Conservation (phyloP, 2,113 vertebrate genomes). For the Pygoscelis adeliae region DNA sequence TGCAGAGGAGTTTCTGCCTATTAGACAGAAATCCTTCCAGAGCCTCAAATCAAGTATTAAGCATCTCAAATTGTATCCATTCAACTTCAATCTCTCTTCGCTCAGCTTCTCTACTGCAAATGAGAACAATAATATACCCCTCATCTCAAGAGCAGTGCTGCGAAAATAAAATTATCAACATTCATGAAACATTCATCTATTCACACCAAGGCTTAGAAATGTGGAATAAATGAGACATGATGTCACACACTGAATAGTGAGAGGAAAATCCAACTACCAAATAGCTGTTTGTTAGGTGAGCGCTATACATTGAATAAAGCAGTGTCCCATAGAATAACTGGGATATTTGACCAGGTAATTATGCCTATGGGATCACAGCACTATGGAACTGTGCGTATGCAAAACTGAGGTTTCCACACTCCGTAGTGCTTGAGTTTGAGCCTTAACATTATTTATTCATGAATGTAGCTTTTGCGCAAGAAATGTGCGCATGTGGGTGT, state of each 20-base stretch:
- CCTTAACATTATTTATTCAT: background rate
- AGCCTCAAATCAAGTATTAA: background rate
- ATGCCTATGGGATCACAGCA: background rate
- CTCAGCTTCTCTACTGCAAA: background rate
- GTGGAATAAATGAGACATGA: slow-evolving; percentile 26
- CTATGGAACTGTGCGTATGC: background rate
- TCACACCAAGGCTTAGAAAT: slow-evolving; percentile 6
- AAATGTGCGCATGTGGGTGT: background rate
- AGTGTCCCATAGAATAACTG: background rate
- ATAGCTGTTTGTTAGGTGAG: background rate
- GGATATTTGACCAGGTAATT: background rate
- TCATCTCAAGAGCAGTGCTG: slow-evolving; percentile 31
- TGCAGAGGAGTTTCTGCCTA: background rate
- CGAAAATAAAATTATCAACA: slow-evolving; percentile 53
- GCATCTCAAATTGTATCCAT: background rate
- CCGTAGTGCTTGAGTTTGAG: background rate
- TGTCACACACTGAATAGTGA: background rate
- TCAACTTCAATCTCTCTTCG: background rate
- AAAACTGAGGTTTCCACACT: background rate
- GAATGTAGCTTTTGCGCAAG: background rate
- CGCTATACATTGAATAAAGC: background rate
- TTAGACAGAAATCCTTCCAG: background rate
- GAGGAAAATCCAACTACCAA: background rate
- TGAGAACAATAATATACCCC: slow-evolving; percentile 34
- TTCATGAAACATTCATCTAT: slow-evolving; percentile 42